phyloP scores from a whole-genome alignment of 2,888 invertebrate species.

The Baronia brevicornis region DNA sequence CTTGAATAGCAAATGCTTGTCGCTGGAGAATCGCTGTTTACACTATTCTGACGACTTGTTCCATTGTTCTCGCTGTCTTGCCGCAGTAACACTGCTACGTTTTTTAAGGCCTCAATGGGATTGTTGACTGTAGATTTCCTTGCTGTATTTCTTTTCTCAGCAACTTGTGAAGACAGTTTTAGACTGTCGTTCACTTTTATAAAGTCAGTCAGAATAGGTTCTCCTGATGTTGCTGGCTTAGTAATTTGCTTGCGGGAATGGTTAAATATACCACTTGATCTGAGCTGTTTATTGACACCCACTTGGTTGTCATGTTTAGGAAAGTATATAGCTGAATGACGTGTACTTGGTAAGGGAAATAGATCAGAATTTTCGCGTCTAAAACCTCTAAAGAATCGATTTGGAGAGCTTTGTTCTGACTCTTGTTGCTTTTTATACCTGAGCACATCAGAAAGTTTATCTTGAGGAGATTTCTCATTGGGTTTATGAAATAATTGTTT shows the following conservation, averaged over 20 bases:
- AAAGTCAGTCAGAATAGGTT: constrained; percentile 83
- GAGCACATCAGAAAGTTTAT: constrained; percentile 65
- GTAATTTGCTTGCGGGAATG: constrained; percentile 78
- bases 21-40: constrained; percentile 61
- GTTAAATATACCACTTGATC: constrained; percentile 82
- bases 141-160: constrained; percentile 41
- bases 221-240: constrained; percentile 68
- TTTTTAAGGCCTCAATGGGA: constrained; percentile 64
- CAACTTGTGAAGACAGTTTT: constrained; percentile 60
- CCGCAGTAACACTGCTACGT: constrained; percentile 56
- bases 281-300: constrained; percentile 65
- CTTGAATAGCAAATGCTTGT: constrained; percentile 56
- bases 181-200: constrained; percentile 74
- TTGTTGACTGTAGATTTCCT: constrained; percentile 43
- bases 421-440: constrained; percentile 82
- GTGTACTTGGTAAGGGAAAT: constrained; percentile 81
- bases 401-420: constrained; percentile 81
- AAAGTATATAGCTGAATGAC: constrained; percentile 83
- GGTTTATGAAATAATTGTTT: constrained; percentile 54
- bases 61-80: constrained; percentile 54
- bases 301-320: constrained; percentile 71
- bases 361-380: constrained; percentile 90
- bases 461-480: constrained; percentile 53
- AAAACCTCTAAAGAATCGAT: constrained; percentile 85
- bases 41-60: constrained; percentile 57